Base-by-base conservation (phyloP, 2,888 invertebrate species). In the Rhynchonema sp. region DNA sequence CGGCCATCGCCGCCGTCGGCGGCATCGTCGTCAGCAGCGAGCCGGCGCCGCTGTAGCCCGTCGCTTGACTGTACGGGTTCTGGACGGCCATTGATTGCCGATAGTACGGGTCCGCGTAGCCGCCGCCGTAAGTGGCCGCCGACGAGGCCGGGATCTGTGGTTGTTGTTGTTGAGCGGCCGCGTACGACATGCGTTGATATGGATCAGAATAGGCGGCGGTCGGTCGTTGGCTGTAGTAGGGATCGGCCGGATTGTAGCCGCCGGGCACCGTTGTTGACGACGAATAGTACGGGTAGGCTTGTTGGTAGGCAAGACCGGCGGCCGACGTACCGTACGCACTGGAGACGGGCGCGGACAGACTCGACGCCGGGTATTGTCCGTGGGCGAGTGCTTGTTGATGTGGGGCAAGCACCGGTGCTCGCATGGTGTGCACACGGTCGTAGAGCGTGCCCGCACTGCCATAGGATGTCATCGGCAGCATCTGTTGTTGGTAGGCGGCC, bases 11-110 rank as follows among this genome's bases (percentile, higher is more conserved):
- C 38, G 25, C 46, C 29, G 22, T 54, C 57, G 25, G 26, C 57
- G 20, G 57, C n/a, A 28, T n/a, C 38, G 25, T 56, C 29, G 22
- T 54, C 57, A 30, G 26, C 57, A 26, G 57, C n/a, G 28, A 26
- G 49, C 49, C 49, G 46, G 26, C 26, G 38, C 57, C 26, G 46
- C 26, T 26, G 58, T 49, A 30, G 1, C 26, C 3, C 38, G 17
- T 17, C 65, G 56, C 54, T 56, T 60, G 56, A 58, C 30, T 58
- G 58, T 22, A 60, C 59, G 29, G 57, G 57, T n/a, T 59, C 55
- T 22, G 57, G 49, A 63, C 62, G 61, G 60, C 61, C n/a, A 60
- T 27, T 29, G 13, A 25, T 46, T 38, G 28, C 27, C 28, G 58
- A 30, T 38, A 9, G 30, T 54, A 60, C 53, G 63, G 61, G 56